Evolutionary conservation across 2,797 vertebrate genomes (phyloP).

Genomic region (Melopsittacus undulatus): DNA sequence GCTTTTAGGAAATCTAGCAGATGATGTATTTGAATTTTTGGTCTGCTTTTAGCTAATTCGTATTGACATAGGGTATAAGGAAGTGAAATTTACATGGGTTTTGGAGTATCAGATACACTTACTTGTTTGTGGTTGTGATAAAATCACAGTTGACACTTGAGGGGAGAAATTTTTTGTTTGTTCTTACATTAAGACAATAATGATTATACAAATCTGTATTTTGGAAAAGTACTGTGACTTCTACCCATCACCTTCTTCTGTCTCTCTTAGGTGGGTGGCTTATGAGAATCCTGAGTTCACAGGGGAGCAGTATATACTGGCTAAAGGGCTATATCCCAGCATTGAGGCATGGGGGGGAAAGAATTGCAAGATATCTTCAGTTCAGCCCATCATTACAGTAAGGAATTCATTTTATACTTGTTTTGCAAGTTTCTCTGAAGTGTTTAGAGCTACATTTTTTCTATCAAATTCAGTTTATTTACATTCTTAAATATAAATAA

Average conservation of each 20-base stretch:
- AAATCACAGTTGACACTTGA: not conserved
- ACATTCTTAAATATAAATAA: not conserved
- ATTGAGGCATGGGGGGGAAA: constrained; percentile 90
- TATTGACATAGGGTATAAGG: not conserved
- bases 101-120: not conserved
- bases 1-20: not conserved
- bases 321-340: constrained; percentile 89
- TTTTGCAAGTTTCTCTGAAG: not conserved
- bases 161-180: not conserved
- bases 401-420: constrained; percentile 40
- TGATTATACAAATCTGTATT: not conserved
- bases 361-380: constrained; percentile 85
- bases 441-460: not conserved
- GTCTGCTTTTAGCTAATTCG: not conserved
- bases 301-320: constrained; percentile 90
- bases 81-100: not conserved
- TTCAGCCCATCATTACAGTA: constrained; percentile 91
- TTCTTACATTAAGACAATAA: not conserved
- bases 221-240: not conserved
- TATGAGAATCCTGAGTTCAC: constrained; percentile 93
- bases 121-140: not conserved
- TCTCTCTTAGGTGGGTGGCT: constrained; percentile 88
- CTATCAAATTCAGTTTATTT: not conserved
- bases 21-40: not conserved
- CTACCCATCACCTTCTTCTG: not conserved